Percentiles rank a stretch among this genome's conserved stretches.
phyloP scores from a whole-genome alignment of 2,113 vertebrate genomes.

The Heloderma charlesbogerti region DNA sequence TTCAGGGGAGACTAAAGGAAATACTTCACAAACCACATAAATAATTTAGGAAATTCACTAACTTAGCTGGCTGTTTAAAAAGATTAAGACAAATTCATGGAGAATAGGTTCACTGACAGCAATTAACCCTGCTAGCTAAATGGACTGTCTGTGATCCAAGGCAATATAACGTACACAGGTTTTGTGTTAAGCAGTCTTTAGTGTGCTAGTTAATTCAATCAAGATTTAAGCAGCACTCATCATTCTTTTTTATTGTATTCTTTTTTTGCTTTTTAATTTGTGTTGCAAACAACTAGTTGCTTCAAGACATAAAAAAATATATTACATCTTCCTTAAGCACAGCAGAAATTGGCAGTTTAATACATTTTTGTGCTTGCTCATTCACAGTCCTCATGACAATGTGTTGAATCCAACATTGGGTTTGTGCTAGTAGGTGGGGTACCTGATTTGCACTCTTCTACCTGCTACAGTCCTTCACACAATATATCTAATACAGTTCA shows the following conservation, averaged over 20 bases:
- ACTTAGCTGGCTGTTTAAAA: background rate
- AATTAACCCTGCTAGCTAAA: background rate
- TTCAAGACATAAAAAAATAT: too few species aligned
- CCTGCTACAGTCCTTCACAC: too few species aligned
- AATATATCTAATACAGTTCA: too few species aligned
- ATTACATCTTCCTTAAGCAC: too few species aligned
- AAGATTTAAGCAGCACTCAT: background rate
- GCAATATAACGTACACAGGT: background rate
- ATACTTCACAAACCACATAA: background rate
- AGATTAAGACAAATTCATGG: background rate
- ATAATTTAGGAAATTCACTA: background rate
- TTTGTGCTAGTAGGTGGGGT: too few species aligned
- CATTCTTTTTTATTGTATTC: background rate
- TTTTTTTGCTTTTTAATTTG: background rate
- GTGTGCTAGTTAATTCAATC: background rate
- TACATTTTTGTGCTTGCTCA: background rate
- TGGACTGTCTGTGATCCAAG: background rate
- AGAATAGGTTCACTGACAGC: background rate
- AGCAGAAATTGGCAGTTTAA: background rate
- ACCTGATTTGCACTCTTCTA: too few species aligned
- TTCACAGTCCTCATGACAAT: background rate
- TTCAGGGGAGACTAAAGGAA: background rate
- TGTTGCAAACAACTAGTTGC: background rate
- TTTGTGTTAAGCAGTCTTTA: background rate
- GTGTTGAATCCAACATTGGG: too few species aligned